A percentile compares a stretch with the other conserved stretches of the same genome.
Conservation (phyloP, 2,888 invertebrate genomes). For the Drosophila glabriapex region DNA sequence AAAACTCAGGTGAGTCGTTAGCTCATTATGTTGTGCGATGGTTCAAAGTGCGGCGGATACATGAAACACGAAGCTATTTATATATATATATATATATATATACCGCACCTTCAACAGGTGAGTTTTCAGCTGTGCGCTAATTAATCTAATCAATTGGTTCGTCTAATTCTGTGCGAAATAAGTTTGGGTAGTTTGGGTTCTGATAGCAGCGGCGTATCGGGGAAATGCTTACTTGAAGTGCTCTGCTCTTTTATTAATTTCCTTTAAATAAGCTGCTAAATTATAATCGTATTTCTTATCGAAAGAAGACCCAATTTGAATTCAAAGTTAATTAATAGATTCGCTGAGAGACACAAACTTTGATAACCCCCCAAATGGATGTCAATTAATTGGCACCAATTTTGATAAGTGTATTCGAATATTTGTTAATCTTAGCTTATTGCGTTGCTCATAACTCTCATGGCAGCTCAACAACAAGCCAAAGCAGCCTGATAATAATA, state of each 20-base stretch:
- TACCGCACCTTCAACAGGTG: slow-evolving; percentile 14
- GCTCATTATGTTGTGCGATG: slow-evolving; percentile 44
- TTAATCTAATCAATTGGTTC: slow-evolving; percentile 58
- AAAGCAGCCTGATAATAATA: slow-evolving; percentile 18
- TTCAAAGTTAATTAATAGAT: slow-evolving; percentile 32
- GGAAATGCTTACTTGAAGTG: slow-evolving; percentile 1
- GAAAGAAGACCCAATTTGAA: not conserved
- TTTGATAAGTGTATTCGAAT: slow-evolving; percentile 1
- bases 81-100: slow-evolving; percentile 47
- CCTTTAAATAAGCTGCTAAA: slow-evolving; percentile 31
- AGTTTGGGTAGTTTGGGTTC: slow-evolving; percentile 6
- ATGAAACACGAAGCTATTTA: slow-evolving; percentile 61
- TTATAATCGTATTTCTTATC: slow-evolving; percentile 18
- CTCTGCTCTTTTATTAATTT: slow-evolving; percentile 27
- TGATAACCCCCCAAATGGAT: slow-evolving; percentile 9
- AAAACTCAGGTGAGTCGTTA: not conserved
- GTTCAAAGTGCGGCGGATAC: slow-evolving; percentile 56
- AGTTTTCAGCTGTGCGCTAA: slow-evolving; percentile 6
- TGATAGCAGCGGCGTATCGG: slow-evolving; percentile 20
- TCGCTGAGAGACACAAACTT: not conserved
- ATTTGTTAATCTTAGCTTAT: slow-evolving; percentile 2
- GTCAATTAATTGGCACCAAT: slow-evolving; percentile 3
- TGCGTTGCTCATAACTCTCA: slow-evolving; percentile 3
- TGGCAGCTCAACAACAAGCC: slow-evolving; percentile 22
- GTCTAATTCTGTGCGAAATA: slow-evolving; percentile 4